Evolutionary conservation across 2,113 vertebrate species (phyloP), one percentile per base, ranked within the genome.

Genomic region (Suricata suricatta): DNA sequence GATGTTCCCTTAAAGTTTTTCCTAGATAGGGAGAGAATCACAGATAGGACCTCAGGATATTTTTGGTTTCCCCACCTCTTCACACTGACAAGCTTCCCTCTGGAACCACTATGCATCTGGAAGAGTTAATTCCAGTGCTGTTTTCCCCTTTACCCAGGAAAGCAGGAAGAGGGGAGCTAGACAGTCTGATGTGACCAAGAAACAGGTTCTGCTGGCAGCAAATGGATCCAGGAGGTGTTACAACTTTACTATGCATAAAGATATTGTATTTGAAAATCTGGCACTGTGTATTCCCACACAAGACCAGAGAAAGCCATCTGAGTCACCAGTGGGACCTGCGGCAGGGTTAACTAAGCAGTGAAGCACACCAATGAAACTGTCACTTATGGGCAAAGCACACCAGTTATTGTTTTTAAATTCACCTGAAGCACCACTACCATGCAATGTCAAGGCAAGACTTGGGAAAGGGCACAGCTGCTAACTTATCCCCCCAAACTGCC

Each of bases 241-340:
- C 16, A 88, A 98, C 93, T 98, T 98, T 98, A 98, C 97, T 98
- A 96, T 96, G 98, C 54, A 96, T 98, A 91, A 97, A 91, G 92
- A 95, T 50, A 21, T 71, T 63, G 63, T 98, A 96, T 98, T 98
- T 98, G 93, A 96, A 99, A 98, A 98, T 98, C 97, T 99, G 98
- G 98, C 97, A 98, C 98, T 83, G 89, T 96, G 97, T 92, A 95
- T 98, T 98, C 98, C 98, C 98, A 91, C 97, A 96, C 94, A 97
- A 96, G 97, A 96, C 95, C 97, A 93, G 98, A 96, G 97, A 98
- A 97, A 82, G 68, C 91, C 98, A 88, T 63, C 71, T 98, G 95
- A 98, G 97, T 98, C 98, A 98, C 89, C 97, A 77, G 77, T 93
- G 84, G 86, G 91, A 98, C 60, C 52, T 85, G 74, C 2, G 41